A percentile compares a stretch with the other conserved stretches of the same genome.
Conservation (phyloP, 2,888 invertebrate species). For the Epirrhoe tristata region DNA sequence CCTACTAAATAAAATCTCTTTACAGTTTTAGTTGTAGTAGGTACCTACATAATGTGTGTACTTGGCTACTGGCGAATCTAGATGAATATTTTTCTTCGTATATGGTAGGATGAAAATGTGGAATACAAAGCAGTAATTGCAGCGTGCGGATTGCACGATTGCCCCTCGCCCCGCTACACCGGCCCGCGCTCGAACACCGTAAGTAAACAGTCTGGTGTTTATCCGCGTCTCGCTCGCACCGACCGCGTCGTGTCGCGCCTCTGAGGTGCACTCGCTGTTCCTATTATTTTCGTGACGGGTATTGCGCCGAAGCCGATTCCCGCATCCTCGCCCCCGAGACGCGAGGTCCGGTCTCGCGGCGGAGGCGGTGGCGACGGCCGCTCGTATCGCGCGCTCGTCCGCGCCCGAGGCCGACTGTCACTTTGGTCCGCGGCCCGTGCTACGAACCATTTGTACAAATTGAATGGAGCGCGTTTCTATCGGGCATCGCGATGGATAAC, state of each 20-base stretch:
- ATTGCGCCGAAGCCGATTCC: slow-evolving; percentile 85
- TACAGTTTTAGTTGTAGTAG: not conserved
- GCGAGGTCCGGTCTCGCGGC: slow-evolving; percentile 84
- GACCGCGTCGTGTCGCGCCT: slow-evolving; percentile 84
- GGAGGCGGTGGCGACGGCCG: slow-evolving; percentile 82
- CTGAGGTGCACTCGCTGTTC: slow-evolving; percentile 85
- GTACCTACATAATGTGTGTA: not conserved
- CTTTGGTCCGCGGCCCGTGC: slow-evolving; percentile 77
- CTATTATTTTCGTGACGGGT: slow-evolving; percentile 86
- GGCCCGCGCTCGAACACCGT: slow-evolving; percentile 81
- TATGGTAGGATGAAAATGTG: slow-evolving; percentile 72
- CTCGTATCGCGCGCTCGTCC: slow-evolving; percentile 82
- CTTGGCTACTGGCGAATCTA: slow-evolving; percentile 1
- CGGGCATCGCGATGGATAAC: slow-evolving; percentile 67
- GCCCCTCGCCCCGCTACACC: slow-evolving; percentile 72
- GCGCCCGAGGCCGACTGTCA: slow-evolving; percentile 81
- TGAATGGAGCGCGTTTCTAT: slow-evolving; percentile 74
- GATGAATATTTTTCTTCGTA: slow-evolving; percentile 34
- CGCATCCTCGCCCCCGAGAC: slow-evolving; percentile 85
- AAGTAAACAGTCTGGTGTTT: slow-evolving; percentile 86
- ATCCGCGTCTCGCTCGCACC: slow-evolving; percentile 85
- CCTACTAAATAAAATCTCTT: not conserved
- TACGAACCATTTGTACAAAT: slow-evolving; percentile 71
- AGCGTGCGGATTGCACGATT: slow-evolving; percentile 83
- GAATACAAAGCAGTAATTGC: slow-evolving; percentile 81